Evolutionary conservation across 2,113 vertebrate genomes (phyloP), one percentile per base, ranked within the genome.

Genomic region (Lamprotornis superbus): DNA sequence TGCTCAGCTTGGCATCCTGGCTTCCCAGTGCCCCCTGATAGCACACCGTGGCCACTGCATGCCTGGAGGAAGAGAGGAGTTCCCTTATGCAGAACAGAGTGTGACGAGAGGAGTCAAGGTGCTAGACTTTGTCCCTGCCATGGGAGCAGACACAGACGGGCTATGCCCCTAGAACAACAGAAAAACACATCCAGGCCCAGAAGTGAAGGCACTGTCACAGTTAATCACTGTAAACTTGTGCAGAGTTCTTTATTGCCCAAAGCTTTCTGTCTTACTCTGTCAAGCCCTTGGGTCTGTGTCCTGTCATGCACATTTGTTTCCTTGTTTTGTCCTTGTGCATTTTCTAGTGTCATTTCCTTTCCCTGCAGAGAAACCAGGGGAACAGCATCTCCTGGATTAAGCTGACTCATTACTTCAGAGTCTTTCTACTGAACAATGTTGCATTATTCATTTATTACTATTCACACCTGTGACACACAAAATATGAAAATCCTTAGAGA

Each of bases 321-420:
- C 49, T 82, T 64, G 44, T 22, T 64, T 77, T 90, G 33, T 31
- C 78, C 74, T 67, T 50, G 47, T 67, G 52, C 30, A 37, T 91
- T 95, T 90, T 77, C 77, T 70, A 53, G 22, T 74, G 46, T 20
- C 2, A 1, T 95, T 89, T 94, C 35, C 39, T 83, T 83, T 84
- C 73, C 44, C 33, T 64, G 15, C 19, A 83, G 56, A 80, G 68
- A 78, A 94, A 93, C 4, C 15, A 59, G 17, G 13, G 49, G 47
- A 91, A 33, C 11, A 89, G 18, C 50, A 73, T 69, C 71, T 57
- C 59, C 31, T 55, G 49, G 30, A 74, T 84, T 64, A 81, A 91
- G 64, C 86, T 91, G 83, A 94, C 27, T 64, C 86, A 87, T 89
- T 92, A 83, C 60, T 91, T 88, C 40, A 60, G 83, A 74, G 33